Conservation (phyloP, 2,888 invertebrate species). For the Tetragonula carbonaria region DNA sequence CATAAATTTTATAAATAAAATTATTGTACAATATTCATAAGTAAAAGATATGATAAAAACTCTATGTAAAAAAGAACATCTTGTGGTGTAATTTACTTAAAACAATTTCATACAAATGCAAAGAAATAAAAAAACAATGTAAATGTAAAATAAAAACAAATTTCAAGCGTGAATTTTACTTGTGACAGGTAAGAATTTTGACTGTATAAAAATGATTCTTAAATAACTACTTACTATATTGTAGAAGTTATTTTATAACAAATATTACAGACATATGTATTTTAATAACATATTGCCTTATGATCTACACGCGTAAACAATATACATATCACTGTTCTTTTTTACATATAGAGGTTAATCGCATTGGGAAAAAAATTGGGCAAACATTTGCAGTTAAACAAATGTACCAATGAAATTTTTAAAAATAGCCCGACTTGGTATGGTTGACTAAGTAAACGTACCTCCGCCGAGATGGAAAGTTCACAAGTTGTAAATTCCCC, state of each 20-base stretch:
- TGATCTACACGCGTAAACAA: constrained; percentile 16
- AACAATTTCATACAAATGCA: background rate
- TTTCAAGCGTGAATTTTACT: background rate
- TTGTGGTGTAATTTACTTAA: background rate
- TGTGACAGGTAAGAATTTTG: background rate
- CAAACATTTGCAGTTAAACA: constrained; percentile 9
- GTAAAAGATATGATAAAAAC: constrained; percentile 4
- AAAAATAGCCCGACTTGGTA: constrained; percentile 11
- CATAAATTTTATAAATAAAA: background rate
- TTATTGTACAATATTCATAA: background rate
- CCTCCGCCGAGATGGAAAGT: background rate
- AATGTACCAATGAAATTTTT: background rate
- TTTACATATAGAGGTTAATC: constrained; percentile 35
- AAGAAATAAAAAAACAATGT: background rate
- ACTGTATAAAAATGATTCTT: background rate
- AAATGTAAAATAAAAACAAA: background rate
- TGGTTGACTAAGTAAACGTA: background rate
- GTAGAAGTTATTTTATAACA: background rate
- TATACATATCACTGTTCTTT: constrained; percentile 14
- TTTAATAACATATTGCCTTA: background rate
- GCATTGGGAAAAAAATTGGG: constrained; percentile 1
- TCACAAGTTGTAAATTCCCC: background rate
- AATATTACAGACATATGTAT: constrained; percentile 1
- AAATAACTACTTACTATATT: background rate
- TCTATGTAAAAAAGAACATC: background rate